Percentiles rank a stretch among this genome's conserved stretches.
Conservation (phyloP, 1,140 invertebrate genomes). For the Drosophila malerkotliana region DNA sequence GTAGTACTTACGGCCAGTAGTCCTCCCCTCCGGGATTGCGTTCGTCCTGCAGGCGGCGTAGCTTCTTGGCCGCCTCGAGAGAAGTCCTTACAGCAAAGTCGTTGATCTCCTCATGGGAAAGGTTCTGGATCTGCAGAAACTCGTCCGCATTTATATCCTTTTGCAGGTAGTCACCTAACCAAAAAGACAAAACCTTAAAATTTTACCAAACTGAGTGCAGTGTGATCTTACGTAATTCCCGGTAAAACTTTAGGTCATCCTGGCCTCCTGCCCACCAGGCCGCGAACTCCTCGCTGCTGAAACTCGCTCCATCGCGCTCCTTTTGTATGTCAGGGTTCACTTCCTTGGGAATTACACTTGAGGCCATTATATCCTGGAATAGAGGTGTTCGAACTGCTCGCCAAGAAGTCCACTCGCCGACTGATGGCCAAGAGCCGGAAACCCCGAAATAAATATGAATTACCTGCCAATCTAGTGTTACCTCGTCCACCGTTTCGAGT, state of each 20-base stretch:
- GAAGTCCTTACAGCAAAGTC: conserved; percentile 84
- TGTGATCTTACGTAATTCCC: conserved; percentile 60
- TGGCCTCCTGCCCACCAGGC: conserved; percentile 90
- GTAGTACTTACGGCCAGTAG: conserved; percentile 85
- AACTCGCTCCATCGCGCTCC: conserved; percentile 90
- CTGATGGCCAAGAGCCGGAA: not conserved
- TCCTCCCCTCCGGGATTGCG: conserved; percentile 88
- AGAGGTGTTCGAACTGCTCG: not conserved
- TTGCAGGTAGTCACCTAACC: conserved; percentile 45
- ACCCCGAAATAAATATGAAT: conserved; percentile 17
- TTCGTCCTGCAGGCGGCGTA: conserved; percentile 88
- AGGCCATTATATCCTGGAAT: not conserved
- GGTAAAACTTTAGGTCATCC: conserved; percentile 88
- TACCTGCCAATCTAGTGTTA: not conserved
- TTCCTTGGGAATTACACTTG: conserved; percentile 42
- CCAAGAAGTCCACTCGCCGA: conserved; percentile 14
- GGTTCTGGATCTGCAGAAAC: conserved; percentile 41
- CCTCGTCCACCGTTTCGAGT: conserved; percentile 1
- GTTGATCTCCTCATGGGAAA: conserved; percentile 63
- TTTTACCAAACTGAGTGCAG: not conserved
- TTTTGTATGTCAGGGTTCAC: conserved; percentile 87
- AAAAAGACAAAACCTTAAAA: conserved; percentile 12
- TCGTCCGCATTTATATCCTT: conserved; percentile 44
- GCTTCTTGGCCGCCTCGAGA: conserved; percentile 90
- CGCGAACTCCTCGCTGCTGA: conserved; percentile 90